Evolutionary conservation across 2,888 invertebrate species (phyloP), one percentile per base, ranked within the genome.

Genomic region (Euplagia quadripunctaria): DNA sequence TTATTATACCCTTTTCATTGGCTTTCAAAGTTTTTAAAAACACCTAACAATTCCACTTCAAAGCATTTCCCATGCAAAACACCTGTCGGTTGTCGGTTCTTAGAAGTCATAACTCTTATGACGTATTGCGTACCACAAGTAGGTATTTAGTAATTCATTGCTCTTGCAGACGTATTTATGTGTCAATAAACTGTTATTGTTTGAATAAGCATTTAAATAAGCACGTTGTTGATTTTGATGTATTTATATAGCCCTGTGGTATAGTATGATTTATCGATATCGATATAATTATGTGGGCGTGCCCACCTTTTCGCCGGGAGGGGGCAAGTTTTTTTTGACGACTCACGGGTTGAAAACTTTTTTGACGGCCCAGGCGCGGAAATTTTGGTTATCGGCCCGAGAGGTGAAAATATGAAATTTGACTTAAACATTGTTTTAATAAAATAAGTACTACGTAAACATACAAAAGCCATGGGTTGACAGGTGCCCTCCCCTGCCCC

Each of bases 111-210:
- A 61, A 70, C 67, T 63, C 58, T 61, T 42, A 70, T 0, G 43
- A 8, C 9, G 3, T 46, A 31, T 31, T 31, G 2, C 31, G 31
- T 46, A 65, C 3, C 9, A 68, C 42, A 68, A 68, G 17, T n/a
- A 55, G 41, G 6, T 55, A 68, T 42, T 20, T 41, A 68, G 52
- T 67, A 63, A 67, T 61, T 63, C 66, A 43, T 17, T 74, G 74
- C 68, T 61, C 67, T 41, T 49, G 61, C 31, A 17, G 20, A 70
- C 61, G 70, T 66, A 66, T 73, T 73, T 70, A 64, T 71, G 70
- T 70, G 74, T 74, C 71, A 74, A 74, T 71, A 74, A 68, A 71
- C 51, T 64, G 52, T 41, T 65, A 61, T 67, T 14, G 49, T 16
- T n/a, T 20, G 49, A 55, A 58, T 74, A 68, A 64, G 64, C 71